Conservation (phyloP, 2,888 invertebrate genomes). For the Tillus elongatus region DNA sequence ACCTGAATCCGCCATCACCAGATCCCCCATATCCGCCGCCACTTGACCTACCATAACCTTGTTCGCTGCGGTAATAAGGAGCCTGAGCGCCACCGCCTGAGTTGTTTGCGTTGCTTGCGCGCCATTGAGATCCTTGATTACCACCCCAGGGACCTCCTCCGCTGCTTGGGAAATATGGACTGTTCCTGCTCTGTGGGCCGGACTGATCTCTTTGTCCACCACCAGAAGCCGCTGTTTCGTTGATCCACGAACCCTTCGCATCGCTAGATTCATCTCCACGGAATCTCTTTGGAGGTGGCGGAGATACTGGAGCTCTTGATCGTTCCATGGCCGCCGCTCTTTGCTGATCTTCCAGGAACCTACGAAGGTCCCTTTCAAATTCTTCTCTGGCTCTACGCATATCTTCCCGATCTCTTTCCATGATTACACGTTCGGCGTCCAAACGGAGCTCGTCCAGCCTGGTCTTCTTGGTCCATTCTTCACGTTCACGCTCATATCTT, state of each 20-base stretch:
- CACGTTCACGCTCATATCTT: constrained; percentile 1
- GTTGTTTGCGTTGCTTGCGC: neutral
- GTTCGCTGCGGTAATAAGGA: neutral
- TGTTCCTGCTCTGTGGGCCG: constrained; percentile 1
- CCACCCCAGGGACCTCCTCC: neutral
- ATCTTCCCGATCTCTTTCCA: neutral
- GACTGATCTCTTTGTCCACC: neutral
- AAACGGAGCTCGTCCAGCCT: neutral
- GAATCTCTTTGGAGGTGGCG: neutral
- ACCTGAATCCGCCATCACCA: neutral
- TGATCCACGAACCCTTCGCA: neutral
- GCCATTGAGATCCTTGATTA: neutral
- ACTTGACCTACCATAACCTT: too few species aligned
- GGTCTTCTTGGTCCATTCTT: neutral
- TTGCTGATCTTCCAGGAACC: constrained; percentile 1
- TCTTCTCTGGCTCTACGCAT: neutral
- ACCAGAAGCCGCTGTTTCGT: neutral
- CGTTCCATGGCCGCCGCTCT: neutral
- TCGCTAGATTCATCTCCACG: neutral
- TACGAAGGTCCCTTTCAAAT: constrained; percentile 1
- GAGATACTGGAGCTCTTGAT: neutral
- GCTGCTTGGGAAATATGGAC: neutral
- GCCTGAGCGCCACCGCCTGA: neutral
- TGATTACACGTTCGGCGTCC: neutral
- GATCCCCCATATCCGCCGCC: neutral